A percentile compares a stretch with the other conserved stretches of the same genome.
Evolutionary conservation across 2,797 vertebrate species (phyloP).

Genomic region (Karalla daura): DNA sequence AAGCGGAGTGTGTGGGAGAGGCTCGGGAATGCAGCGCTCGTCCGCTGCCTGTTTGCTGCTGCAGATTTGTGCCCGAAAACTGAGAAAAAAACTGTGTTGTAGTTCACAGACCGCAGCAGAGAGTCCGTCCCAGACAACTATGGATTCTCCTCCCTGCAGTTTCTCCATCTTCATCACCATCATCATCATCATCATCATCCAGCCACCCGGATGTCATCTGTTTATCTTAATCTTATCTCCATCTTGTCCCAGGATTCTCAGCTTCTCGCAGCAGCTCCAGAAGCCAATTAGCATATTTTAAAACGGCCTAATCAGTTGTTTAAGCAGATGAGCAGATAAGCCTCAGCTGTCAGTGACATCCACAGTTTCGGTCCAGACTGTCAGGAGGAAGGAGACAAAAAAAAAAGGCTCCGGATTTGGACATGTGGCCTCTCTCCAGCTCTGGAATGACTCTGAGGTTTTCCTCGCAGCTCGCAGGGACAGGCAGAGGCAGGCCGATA

Average conservation of each 20-base stretch:
- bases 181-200: slow-evolving; percentile 14
- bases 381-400: too few relatives aligned
- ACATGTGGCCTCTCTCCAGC: slow-evolving; percentile 16
- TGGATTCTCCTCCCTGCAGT: slow-evolving; percentile 36
- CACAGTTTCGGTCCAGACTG: too few relatives aligned
- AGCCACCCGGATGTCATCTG: slow-evolving; percentile 1
- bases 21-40: slow-evolving; percentile 1
- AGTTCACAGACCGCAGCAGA: slow-evolving; percentile 11
- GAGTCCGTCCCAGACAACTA: slow-evolving; percentile 25
- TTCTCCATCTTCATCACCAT: too few relatives aligned
- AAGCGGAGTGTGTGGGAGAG: slow-evolving; percentile 6
- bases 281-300: slow-evolving; percentile 20
- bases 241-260: slow-evolving; percentile 7
- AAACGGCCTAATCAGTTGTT: slow-evolving; percentile 40
- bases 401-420: slow-evolving; percentile 12
- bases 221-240: neutral
- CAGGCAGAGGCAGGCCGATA: too few relatives aligned
- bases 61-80: slow-evolving; percentile 25
- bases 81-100: slow-evolving; percentile 43
- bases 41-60: neutral
- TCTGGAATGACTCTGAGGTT: slow-evolving; percentile 16
- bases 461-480: slow-evolving; percentile 1
- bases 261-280: neutral
- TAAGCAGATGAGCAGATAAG: slow-evolving; percentile 31
- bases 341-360: slow-evolving; percentile 40